Evolutionary conservation across 2,113 vertebrate genomes (phyloP).

Genomic region (Sula dactylatra): DNA sequence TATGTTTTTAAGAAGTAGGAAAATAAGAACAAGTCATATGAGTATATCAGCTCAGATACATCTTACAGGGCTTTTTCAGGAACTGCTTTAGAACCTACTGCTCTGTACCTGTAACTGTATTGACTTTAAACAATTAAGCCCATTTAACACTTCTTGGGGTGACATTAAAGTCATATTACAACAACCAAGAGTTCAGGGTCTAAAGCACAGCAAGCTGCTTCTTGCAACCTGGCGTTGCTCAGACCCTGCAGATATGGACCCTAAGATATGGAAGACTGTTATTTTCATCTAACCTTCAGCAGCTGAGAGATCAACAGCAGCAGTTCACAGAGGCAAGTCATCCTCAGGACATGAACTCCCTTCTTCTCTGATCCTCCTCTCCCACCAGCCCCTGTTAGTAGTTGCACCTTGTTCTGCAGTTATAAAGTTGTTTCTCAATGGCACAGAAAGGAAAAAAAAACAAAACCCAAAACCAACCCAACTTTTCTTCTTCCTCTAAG

Average conservation of each 20-base stretch:
- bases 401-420: conserved; percentile 71
- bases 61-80: background rate
- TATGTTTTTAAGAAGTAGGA: background rate
- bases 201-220: background rate
- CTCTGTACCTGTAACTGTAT: background rate
- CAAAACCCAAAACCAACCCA: background rate
- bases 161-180: background rate
- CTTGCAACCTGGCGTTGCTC: background rate
- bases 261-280: background rate
- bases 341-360: background rate
- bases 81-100: background rate
- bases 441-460: background rate
- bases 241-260: background rate
- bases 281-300: background rate
- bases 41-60: background rate
- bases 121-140: background rate
- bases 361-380: background rate
- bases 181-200: background rate
- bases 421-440: conserved; percentile 67
- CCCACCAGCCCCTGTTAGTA: background rate
- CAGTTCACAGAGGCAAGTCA: background rate
- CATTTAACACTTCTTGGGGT: background rate
- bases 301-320: background rate
- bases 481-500: conserved; percentile 70
- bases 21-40: background rate